Evolutionary conservation across 1,140 invertebrate genomes (phyloP).

Genomic region (Trypoxylus dichotomus): DNA sequence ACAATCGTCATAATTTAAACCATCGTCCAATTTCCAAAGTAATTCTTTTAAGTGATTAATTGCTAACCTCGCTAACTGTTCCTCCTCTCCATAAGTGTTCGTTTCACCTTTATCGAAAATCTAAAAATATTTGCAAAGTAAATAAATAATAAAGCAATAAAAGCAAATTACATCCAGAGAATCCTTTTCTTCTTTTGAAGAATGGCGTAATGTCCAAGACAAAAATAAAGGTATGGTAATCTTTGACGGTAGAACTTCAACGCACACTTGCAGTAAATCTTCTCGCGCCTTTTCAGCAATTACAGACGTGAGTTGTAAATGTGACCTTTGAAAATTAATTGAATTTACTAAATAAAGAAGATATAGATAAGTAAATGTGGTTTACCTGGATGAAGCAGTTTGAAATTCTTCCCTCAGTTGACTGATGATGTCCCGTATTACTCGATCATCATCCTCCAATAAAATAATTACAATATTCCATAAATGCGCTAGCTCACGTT

Average conservation of each 20-base stretch:
- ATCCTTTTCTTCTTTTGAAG: background rate
- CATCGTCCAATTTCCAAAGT: constrained; percentile 45
- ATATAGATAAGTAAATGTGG: background rate
- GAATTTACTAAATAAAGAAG: background rate
- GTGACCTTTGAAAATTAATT: background rate
- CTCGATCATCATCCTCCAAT: constrained; percentile 46
- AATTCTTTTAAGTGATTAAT: constrained; percentile 30
- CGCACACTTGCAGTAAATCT: constrained; percentile 1
- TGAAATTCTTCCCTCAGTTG: constrained; percentile 30
- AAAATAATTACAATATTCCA: constrained; percentile 44
- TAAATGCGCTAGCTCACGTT: constrained; percentile 36
- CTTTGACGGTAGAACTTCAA: background rate
- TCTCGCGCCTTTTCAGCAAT: constrained; percentile 15
- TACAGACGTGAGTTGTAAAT: background rate
- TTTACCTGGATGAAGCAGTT: background rate
- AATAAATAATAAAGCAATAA: background rate
- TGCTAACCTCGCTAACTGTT: background rate
- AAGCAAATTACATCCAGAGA: background rate
- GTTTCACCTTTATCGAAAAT: constrained; percentile 25
- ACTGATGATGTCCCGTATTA: constrained; percentile 46
- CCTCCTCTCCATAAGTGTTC: constrained; percentile 3
- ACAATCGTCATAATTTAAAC: constrained; percentile 44
- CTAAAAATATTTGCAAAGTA: constrained; percentile 11
- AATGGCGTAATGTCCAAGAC: background rate
- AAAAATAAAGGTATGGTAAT: background rate